Evolutionary conservation across 64 coral and sea anemone genomes (phyloP).

Genomic region (Cladopsammia gracilis): DNA sequence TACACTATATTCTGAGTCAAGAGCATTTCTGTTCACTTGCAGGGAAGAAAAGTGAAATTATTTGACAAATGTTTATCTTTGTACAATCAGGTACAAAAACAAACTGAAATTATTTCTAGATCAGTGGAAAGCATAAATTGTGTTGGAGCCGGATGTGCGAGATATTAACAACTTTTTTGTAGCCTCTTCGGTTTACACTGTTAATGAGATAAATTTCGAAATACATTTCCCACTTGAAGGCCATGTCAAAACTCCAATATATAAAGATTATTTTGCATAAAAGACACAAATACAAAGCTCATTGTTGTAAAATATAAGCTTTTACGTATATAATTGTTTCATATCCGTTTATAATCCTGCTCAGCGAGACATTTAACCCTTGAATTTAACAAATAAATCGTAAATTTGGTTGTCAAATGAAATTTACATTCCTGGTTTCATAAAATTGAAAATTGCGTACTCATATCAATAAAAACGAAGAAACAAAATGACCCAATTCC

Average conservation of each 20-base stretch:
- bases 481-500: background rate
- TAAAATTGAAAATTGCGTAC: background rate
- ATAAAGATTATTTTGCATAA: background rate
- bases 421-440: background rate
- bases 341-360: too few relatives aligned
- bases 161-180: background rate
- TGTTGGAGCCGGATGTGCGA: background rate
- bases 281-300: background rate
- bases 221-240: constrained; percentile 12
- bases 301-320: background rate
- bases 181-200: background rate
- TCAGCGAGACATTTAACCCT: too few relatives aligned
- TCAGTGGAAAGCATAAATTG: too few relatives aligned
- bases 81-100: too few relatives aligned
- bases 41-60: background rate
- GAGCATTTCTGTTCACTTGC: background rate
- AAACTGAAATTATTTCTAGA: background rate
- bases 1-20: too few relatives aligned
- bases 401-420: too few relatives aligned
- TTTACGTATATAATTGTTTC: background rate
- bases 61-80: background rate
- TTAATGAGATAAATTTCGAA: background rate
- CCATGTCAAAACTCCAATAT: constrained; percentile 6
- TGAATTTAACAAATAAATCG: too few relatives aligned
- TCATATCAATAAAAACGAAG: background rate